Base-by-base conservation (phyloP, 1,140 invertebrate genomes). In the Papilio glaucus region DNA sequence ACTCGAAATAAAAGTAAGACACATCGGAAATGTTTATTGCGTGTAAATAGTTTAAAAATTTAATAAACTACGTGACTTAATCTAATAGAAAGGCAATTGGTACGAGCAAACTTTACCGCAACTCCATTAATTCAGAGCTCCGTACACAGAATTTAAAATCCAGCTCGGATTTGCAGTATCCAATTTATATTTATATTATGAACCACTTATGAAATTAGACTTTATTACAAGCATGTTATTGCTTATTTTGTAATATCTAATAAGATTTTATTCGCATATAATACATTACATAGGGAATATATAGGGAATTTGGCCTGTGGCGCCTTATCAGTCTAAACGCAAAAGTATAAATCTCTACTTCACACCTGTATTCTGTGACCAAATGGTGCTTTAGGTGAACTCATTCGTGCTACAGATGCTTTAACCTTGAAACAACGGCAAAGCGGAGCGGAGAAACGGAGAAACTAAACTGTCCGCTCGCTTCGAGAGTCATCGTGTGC, bases 61-160 rank as follows among this genome's bases (percentile, higher is more conserved):
- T 53, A 53, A 53, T 53, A 53, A 53, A 26, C 18, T 53, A 53
- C 49, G 49, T 53, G 49, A 26, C 21, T 53, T 53, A 53, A 53
- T 53, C 18, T 24, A 53, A 53, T 53, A 53, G 18, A 24, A 53
- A 53, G 21, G 49, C 49, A 53, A 53, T 53, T 53, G 49, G 21
- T 53, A 24, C 7, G 45, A 49, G 24, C 49, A 53, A 53, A 57
- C 49, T 57, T 57, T 57, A 57, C 49, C 49, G 49, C 49, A 57
- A 57, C 49, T 57, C 49, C 21, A 57, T 57, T 57, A 57, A 57
- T 57, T 57, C 21, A 24, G 9, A 57, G 49, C 49, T 13, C 24
- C 49, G 49, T 26, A 57, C 49, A 57, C 21, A 57, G 49, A 57
- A 57, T 57, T 26, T 57, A 57, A 57, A 53, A 57, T 57, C 21